Evolutionary conservation across 1,140 invertebrate species (phyloP).

Genomic region (Drepana arcuata): DNA sequence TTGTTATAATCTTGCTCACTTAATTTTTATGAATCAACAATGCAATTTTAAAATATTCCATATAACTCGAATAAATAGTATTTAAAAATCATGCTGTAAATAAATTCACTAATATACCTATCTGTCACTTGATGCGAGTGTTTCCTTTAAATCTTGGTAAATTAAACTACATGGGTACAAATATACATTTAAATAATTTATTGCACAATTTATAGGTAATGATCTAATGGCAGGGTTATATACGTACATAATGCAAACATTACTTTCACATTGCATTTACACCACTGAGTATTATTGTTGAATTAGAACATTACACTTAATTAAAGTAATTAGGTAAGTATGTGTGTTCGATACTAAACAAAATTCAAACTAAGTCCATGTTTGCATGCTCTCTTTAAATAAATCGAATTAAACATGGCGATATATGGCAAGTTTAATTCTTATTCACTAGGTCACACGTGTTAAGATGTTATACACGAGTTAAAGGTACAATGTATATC

Average conservation of each 20-base stretch:
- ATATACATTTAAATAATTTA: conserved; percentile 27
- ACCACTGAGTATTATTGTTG: conserved; percentile 9
- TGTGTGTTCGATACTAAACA: background rate
- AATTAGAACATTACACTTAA: conserved; percentile 2
- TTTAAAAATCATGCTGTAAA: conserved; percentile 30
- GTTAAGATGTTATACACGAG: conserved; percentile 7
- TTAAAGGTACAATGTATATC: conserved; percentile 14
- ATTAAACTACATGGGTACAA: conserved; percentile 20
- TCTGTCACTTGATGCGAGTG: conserved; percentile 15
- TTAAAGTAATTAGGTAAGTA: background rate
- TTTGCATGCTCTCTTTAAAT: too few relatives aligned
- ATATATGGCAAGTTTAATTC: conserved; percentile 64
- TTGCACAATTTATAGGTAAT: conserved; percentile 20
- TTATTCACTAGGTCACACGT: conserved; percentile 14
- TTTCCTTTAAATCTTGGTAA: conserved; percentile 15
- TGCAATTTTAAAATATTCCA: conserved; percentile 1
- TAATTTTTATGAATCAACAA: conserved; percentile 6
- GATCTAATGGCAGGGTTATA: conserved; percentile 13
- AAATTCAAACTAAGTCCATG: too few relatives aligned
- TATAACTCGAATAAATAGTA: conserved; percentile 5
- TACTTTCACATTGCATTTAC: conserved; percentile 15
- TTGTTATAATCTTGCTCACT: too few relatives aligned
- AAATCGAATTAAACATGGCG: conserved; percentile 59
- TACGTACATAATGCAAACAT: conserved; percentile 19
- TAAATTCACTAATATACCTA: conserved; percentile 33